Evolutionary conservation across 1,140 invertebrate genomes (phyloP).

Genomic region (Drosophila subpulchrella): DNA sequence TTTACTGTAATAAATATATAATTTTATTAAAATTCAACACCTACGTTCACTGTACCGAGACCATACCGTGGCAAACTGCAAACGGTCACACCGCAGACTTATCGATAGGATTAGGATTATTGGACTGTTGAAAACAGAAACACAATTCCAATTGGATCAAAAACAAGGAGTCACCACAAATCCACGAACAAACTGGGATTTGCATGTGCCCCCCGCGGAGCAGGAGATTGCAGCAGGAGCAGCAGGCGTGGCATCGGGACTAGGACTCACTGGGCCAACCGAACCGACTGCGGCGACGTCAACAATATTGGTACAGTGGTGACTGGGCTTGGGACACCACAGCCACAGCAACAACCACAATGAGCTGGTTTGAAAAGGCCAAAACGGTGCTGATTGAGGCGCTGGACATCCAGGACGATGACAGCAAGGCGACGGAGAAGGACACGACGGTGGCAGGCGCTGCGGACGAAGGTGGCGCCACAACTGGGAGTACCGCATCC

Average conservation of each 20-base stretch:
- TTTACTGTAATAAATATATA: too few relatives aligned
- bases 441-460: constrained; percentile 15
- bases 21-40: too few relatives aligned
- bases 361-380: constrained; percentile 78
- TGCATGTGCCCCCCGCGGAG: constrained; percentile 11
- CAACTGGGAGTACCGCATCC: neutral
- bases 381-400: constrained; percentile 74
- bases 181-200: neutral
- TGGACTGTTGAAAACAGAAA: neutral
- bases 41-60: neutral
- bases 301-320: constrained; percentile 35
- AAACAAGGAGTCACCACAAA: neutral
- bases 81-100: neutral
- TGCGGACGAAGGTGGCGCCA: neutral
- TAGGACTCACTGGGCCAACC: neutral
- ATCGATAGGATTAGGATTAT: neutral
- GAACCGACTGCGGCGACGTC: constrained; percentile 21
- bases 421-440: constrained; percentile 49
- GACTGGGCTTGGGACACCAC: neutral
- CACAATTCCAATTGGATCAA: constrained; percentile 3
- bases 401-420: constrained; percentile 73
- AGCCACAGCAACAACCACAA: neutral
- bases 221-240: constrained; percentile 2
- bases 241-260: neutral
- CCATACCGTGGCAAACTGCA: constrained; percentile 42